These are phyloP conservation scores for Platycheirus rosarum DNA, from an alignment of 2,888 invertebrate species.

Conservation along the genomic window DNA sequence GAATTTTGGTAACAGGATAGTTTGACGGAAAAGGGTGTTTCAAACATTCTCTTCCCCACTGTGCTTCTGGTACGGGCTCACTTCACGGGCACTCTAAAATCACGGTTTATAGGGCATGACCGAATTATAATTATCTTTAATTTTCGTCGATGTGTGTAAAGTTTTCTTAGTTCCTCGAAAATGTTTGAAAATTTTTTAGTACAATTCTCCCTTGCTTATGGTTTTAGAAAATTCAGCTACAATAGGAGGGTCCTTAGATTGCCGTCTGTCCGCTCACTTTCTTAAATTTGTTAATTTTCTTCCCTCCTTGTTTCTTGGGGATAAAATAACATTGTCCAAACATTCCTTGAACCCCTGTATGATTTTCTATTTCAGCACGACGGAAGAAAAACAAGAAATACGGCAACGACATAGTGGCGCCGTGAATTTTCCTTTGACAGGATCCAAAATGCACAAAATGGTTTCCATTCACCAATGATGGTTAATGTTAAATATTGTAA, in stretches of 20 bases:
- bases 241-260: conserved; percentile 43
- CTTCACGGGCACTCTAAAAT: too few relatives aligned
- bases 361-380: conserved; percentile 37
- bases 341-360: background rate
- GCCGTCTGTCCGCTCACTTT: background rate
- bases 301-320: too few relatives aligned
- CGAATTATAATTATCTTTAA: too few relatives aligned
- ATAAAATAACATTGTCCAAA: too few relatives aligned
- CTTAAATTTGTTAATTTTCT: too few relatives aligned
- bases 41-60: too few relatives aligned
- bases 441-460: conserved; percentile 53
- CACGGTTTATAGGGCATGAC: too few relatives aligned
- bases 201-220: conserved; percentile 38
- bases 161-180: conserved; percentile 7
- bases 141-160: too few relatives aligned
- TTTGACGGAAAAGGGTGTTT: too few relatives aligned
- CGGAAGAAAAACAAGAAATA: conserved; percentile 27
- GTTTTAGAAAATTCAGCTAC: conserved; percentile 6
- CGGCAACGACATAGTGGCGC: conserved; percentile 49
- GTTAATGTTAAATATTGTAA: conserved; percentile 15
- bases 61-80: too few relatives aligned
- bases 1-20: too few relatives aligned
- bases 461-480: background rate
- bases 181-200: conserved; percentile 28
- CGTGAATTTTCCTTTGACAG: conserved; percentile 53